Base-by-base conservation (phyloP, 2,888 invertebrate genomes). In the Terebella lapidaria region DNA sequence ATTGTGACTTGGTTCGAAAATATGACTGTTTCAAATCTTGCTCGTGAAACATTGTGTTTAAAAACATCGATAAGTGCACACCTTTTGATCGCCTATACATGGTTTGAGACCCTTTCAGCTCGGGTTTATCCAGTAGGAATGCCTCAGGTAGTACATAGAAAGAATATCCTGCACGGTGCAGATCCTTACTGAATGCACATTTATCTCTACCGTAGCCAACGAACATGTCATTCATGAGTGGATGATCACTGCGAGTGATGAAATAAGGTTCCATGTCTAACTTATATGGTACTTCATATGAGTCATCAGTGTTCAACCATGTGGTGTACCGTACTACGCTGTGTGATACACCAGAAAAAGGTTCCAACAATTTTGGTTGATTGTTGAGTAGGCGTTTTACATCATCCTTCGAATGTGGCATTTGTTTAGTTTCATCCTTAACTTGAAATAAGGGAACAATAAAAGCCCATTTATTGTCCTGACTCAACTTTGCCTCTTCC, bases 241-340 rank as follows among this genome's bases (percentile, higher is more conserved):
- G 62, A 22, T 56, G 52, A 4, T 22, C 5, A 5, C 28, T 25
- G 18, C 22, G 1, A 25, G 54, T 54, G 4, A 59, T 28, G 27
- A 62, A 62, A 47, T 62, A 62, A n/a, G 62, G 62, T 25, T 62
- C 62, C 59, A 59, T 62, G 53, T 62, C 56, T 1, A 22, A n/a
- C n/a, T 18, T 24, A 42, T 62, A 62, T 15, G 29, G 20, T 47
- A 55, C 51, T 3, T 25, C 25, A 54, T 60, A 62, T n/a, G 59
- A 18, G 20, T 51, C 29, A 24, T 4, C 2, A 27, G 56, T 28
- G 3, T 28, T 30, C 27, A 51, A 51, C 62, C 62, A 62, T 47
- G 55, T 20, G 2, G 1, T 1, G 49, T 59, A 59, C 22, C 46
- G 51, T 4, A 62, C 59, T 20, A 53, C 59, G 5, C 4, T 5